Base-by-base conservation (phyloP, 2,797 vertebrate species). In the Sphaeramia orbicularis region DNA sequence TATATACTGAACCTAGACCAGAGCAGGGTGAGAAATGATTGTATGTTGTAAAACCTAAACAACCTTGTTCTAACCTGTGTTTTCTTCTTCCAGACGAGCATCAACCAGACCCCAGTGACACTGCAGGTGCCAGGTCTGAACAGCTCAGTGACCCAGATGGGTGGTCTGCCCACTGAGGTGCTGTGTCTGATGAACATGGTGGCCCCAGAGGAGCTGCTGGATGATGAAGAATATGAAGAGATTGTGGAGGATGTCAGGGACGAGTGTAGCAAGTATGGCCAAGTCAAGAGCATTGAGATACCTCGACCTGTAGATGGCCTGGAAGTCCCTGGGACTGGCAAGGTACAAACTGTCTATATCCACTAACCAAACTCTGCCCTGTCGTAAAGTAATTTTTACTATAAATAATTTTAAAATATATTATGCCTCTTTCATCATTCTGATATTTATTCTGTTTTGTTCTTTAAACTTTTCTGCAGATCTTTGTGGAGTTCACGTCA, bases 161-260 rank as follows among this genome's bases (percentile, higher is more conserved):
- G 96, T 0, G 96, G 96, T 13, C 93, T 96, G 80, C 97, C 97
- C 32, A 98, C 97, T 0, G 96, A 97, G 89, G 96, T 98, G 49
- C 91, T 98, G 40, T 98, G 97, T 80, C 94, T 98, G 89, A 97
- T 98, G 96, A 98, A 98, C 89, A 98, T 98, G 97, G 96, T 98
- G 84, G 95, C 96, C 64, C 96, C 96, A 0, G 96, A 97, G 79
- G 97, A 98, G 90, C 93, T 98, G 62, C 67, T 98, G 78, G 97
- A 97, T 2, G 96, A 98, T 0, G 96, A 98, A 19, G 96, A 98
- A 69, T 98, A 97, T 0, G 96, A 98, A 76, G 97, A 98, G 91
- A 98, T 98, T 0, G 95, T 98, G 40, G 96, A 98, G 89, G 97
- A 98, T 0, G 96, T 98, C 57, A 88, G 93, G 1, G 97, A 98